phyloP scores from a whole-genome alignment of 2,113 vertebrate species.

The Diphyllodes magnificus region DNA sequence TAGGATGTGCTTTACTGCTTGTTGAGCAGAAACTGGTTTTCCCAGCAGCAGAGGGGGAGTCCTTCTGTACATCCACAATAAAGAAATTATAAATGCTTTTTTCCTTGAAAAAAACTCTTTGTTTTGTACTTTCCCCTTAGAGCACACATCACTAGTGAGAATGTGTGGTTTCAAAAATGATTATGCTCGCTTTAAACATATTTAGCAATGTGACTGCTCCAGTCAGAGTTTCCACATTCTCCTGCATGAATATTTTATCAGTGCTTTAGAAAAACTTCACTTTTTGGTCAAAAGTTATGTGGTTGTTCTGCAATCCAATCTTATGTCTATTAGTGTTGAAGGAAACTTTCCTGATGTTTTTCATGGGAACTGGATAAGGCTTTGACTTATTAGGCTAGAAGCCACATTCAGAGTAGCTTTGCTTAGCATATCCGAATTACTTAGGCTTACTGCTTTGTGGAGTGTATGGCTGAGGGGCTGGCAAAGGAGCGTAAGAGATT shows the following conservation, averaged over 20 bases:
- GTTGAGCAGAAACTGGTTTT: constrained; percentile 1
- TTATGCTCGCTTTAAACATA: background rate
- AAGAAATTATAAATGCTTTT: background rate
- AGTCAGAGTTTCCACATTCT: background rate
- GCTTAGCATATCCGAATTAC: constrained; percentile 3
- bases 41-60: background rate
- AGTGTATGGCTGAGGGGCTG: background rate
- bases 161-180: background rate
- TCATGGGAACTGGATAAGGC: constrained; percentile 33
- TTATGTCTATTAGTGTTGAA: background rate
- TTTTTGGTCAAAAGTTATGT: constrained; percentile 15
- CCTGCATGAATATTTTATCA: constrained; percentile 1
- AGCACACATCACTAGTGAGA: background rate
- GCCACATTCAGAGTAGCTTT: constrained; percentile 9
- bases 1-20: background rate
- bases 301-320: background rate
- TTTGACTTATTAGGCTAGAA: background rate
- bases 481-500: background rate
- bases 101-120: background rate
- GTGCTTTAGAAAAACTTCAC: background rate
- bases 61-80: background rate
- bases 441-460: background rate
- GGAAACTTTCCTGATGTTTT: constrained; percentile 23
- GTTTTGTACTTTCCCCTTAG: background rate
- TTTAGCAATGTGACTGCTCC: background rate